A percentile compares a stretch with the other conserved stretches of the same genome.
Evolutionary conservation across 2,113 vertebrate species (phyloP).

Genomic region (Hepsetus odoe): DNA sequence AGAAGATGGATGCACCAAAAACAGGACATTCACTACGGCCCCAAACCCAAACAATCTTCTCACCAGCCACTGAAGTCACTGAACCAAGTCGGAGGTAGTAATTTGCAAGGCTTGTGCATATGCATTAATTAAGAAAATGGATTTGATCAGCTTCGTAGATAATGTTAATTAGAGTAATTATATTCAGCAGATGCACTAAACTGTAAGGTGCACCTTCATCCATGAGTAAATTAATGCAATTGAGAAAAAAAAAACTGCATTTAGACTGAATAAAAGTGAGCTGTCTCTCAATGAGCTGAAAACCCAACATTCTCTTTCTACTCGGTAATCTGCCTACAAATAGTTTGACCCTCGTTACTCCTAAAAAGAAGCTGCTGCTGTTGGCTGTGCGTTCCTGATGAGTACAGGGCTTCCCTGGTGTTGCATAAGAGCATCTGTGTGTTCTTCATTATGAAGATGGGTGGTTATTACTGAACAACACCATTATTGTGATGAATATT

Average conservation of each 20-base stretch:
- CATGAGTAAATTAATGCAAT: conserved; percentile 64
- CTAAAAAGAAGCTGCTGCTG: too few relatives aligned
- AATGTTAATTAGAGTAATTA: conserved; percentile 74
- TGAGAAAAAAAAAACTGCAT: neutral
- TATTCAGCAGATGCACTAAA: conserved; percentile 69
- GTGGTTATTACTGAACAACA: conserved; percentile 12
- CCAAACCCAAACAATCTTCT: neutral
- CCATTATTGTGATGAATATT: conserved; percentile 41
- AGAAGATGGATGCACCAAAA: neutral
- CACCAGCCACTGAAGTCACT: neutral
- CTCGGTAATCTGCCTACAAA: neutral
- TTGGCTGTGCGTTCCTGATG: neutral
- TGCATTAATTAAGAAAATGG: conserved; percentile 57
- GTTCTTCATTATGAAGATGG: conserved; percentile 26
- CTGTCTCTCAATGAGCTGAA: neutral
- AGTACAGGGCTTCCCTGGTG: neutral
- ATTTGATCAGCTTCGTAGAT: conserved; percentile 62
- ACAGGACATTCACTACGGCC: neutral
- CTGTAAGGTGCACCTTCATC: conserved; percentile 70
- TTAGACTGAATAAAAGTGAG: neutral
- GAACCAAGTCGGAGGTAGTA: neutral
- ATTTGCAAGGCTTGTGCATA: conserved; percentile 55
- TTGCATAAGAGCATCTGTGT: conserved; percentile 24
- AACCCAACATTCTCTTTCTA: neutral
- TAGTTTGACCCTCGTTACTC: neutral